phyloP scores from a whole-genome alignment of 2,888 invertebrate species.

The Tetragonula carbonaria region DNA sequence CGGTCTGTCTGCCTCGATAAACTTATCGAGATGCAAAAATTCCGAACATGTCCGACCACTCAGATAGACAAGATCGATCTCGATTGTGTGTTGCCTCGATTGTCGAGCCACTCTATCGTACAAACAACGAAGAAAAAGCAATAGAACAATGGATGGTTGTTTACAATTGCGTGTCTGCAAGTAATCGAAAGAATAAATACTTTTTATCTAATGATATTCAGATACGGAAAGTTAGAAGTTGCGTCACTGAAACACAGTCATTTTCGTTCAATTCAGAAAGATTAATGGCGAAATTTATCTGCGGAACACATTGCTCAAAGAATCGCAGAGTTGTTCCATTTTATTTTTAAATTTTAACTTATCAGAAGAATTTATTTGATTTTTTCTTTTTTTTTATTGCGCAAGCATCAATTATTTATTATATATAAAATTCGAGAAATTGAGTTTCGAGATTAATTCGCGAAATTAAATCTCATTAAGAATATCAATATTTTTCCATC shows the following conservation, averaged over 20 bases:
- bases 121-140: not conserved
- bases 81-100: not conserved
- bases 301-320: not conserved
- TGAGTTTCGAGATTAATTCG: no score
- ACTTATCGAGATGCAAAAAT: constrained; percentile 32
- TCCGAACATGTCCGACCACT: not conserved
- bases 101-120: not conserved
- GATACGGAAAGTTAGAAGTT: constrained; percentile 21
- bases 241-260: no score
- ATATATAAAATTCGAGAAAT: no score
- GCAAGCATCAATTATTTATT: no score
- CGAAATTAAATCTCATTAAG: no score
- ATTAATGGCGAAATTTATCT: constrained; percentile 49
- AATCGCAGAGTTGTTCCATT: not conserved
- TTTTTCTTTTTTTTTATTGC: no score
- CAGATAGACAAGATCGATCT: not conserved
- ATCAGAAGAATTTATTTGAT: no score
- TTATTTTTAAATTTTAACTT: not conserved
- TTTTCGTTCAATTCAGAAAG: not conserved
- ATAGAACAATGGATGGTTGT: not conserved
- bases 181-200: constrained; percentile 13
- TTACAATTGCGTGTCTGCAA: not conserved
- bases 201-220: constrained; percentile 30
- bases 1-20: constrained; percentile 9
- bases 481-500: no score